These are phyloP conservation scores for Drosophila subquinaria DNA, from an alignment of 2,888 invertebrate species.

Conservation along the genomic window DNA sequence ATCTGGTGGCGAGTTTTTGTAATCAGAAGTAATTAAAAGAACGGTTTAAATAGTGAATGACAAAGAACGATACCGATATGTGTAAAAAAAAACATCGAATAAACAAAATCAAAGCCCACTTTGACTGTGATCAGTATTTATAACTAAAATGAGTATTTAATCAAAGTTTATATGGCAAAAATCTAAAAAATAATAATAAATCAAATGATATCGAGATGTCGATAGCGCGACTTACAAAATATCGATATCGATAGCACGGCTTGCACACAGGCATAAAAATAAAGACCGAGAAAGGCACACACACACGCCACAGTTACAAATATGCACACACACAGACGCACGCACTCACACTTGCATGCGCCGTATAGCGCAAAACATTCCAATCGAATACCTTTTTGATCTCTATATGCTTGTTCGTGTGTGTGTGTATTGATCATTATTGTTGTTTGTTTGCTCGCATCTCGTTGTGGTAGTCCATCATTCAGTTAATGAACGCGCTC, in stretches of 20 bases:
- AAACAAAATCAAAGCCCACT: constrained; percentile 4
- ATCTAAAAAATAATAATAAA: background rate
- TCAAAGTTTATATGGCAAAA: background rate
- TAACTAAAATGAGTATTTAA: background rate
- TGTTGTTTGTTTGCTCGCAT: constrained; percentile 60
- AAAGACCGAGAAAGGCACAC: background rate
- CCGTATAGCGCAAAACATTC: constrained; percentile 36
- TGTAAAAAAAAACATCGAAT: constrained; percentile 10
- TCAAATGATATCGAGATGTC: background rate
- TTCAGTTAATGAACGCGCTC: constrained; percentile 64
- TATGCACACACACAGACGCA: constrained; percentile 6
- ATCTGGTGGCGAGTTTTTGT: background rate
- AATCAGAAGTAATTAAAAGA: constrained; percentile 2
- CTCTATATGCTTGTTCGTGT: constrained; percentile 11
- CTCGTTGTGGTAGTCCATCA: constrained; percentile 71
- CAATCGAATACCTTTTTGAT: constrained; percentile 59
- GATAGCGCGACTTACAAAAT: constrained; percentile 29
- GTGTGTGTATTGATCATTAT: constrained; percentile 39
- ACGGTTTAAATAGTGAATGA: constrained; percentile 5
- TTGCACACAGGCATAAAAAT: constrained; percentile 6
- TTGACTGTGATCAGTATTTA: background rate
- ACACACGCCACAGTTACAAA: constrained; percentile 16
- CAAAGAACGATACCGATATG: constrained; percentile 12
- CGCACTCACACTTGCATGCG: background rate
- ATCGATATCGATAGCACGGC: constrained; percentile 40